These are phyloP conservation scores for Bombus sylvicola DNA, from an alignment of 1,140 invertebrate genomes.

Conservation along the genomic window DNA sequence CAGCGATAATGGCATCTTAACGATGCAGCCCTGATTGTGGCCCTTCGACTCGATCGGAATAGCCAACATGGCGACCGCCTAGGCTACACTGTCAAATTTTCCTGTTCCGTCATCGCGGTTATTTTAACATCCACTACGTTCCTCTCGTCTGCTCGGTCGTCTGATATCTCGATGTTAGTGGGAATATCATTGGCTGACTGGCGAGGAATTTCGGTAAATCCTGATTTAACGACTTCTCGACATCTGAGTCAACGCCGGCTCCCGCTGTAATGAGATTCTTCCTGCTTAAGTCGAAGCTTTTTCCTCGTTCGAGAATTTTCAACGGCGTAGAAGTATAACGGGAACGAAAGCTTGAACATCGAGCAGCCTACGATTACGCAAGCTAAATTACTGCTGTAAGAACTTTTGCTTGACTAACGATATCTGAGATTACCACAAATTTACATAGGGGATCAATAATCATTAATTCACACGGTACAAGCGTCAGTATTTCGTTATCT, in stretches of 20 bases:
- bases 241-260: slow-evolving; percentile 51
- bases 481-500: slow-evolving; percentile 36
- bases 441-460: slow-evolving; percentile 46
- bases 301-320: slow-evolving; percentile 43
- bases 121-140: slow-evolving; percentile 52
- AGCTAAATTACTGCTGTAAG: background rate
- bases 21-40: background rate
- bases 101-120: slow-evolving; percentile 54
- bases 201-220: background rate
- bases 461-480: slow-evolving; percentile 30
- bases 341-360: background rate
- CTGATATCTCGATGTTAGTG: background rate
- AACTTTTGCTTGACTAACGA: slow-evolving; percentile 14
- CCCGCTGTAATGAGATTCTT: slow-evolving; percentile 61
- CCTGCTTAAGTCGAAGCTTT: slow-evolving; percentile 49
- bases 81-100: slow-evolving; percentile 68
- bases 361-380: background rate
- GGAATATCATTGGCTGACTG: background rate
- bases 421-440: slow-evolving; percentile 42
- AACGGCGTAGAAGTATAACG: background rate
- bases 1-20: background rate
- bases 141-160: background rate
- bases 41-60: slow-evolving; percentile 41
- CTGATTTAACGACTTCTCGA: background rate
- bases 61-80: slow-evolving; percentile 66